These are phyloP conservation scores for Drosophila putrida DNA, from an alignment of 2,888 invertebrate genomes.

Conservation along the genomic window DNA sequence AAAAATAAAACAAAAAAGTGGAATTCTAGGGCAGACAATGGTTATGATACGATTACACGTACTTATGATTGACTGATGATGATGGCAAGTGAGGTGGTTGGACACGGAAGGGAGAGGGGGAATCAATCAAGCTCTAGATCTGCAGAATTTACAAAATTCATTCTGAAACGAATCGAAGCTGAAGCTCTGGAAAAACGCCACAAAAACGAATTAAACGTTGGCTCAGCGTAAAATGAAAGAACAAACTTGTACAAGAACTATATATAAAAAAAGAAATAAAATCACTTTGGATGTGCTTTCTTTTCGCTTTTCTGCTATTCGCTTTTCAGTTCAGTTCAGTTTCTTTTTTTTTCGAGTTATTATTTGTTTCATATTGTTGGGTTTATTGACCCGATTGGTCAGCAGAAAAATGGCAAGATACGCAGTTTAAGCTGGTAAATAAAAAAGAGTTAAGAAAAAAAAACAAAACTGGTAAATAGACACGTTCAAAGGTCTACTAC, in stretches of 20 bases:
- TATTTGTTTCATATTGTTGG: conserved; percentile 38
- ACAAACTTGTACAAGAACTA: background rate
- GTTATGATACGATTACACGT: background rate
- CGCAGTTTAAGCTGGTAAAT: conserved; percentile 50
- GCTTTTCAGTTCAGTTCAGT: conserved; percentile 20
- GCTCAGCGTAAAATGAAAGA: conserved; percentile 32
- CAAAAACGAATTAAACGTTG: conserved; percentile 23
- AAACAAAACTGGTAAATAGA: conserved; percentile 29
- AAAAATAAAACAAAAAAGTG: too few relatives aligned
- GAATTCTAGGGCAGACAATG: conserved; percentile 46
- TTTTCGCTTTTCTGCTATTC: conserved; percentile 19
- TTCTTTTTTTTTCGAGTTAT: background rate
- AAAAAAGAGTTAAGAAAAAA: conserved; percentile 9
- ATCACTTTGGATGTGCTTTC: conserved; percentile 38
- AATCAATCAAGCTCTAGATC: conserved; percentile 36
- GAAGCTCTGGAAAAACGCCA: conserved; percentile 47
- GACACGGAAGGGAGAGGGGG: too few relatives aligned
- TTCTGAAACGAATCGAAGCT: conserved; percentile 33
- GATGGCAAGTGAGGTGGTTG: background rate
- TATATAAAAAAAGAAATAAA: background rate
- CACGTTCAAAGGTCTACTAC: conserved; percentile 71
- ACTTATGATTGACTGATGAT: background rate
- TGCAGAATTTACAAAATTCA: conserved; percentile 42
- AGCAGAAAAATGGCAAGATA: conserved; percentile 64
- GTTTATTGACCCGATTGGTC: conserved; percentile 68